Evolutionary conservation across 2,113 vertebrate species (phyloP), one percentile per base, ranked within the genome.

Genomic region (Ibidorhyncha struthersii): DNA sequence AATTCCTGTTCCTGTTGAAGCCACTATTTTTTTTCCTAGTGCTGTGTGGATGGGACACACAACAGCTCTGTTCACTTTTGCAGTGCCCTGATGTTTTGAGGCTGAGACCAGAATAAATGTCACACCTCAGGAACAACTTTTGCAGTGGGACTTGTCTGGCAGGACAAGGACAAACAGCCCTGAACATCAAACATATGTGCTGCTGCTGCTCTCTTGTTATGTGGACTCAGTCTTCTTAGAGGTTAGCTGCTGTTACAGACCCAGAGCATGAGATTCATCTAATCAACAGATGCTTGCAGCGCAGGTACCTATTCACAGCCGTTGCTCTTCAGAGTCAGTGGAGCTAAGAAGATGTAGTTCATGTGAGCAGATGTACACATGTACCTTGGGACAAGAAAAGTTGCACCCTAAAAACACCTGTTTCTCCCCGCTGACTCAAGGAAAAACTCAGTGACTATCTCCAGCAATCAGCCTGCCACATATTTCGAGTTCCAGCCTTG

Each of bases 331-430:
- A n/a, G 59, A 36, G 49, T 43, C 49, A 8, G 7, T 3, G 45
- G 9, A 56, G 32, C 12, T 36, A 3, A 74, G 76, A 22, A 38
- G 45, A 34, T 22, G 9, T 5, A 1, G 58, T 12, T 82, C 29
- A 5, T 4, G 11, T 29, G 50, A 43, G n/a, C 52, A 72, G 27
- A 25, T 6, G 23, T 9, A 66, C 45, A 32, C 21, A 4, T 1
- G 29, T 8, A 9, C 6, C 20, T 5, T 23, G 40, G 36, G 36
- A 29, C 27, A 62, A 45, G 55, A 41, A 65, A 29, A 49, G 9
- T 0, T 62, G 27, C 29, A 43, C 43, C 58, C 74, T 17, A 26
- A 81, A 59, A 3, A 0, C 12, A 32, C 14, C 14, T 5, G 2
- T 50, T 77, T 38, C 23, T 62, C 23, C n/a, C 5, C 7, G 17